phyloP scores from a whole-genome alignment of 2,113 vertebrate species.

The Delphinus delphis region DNA sequence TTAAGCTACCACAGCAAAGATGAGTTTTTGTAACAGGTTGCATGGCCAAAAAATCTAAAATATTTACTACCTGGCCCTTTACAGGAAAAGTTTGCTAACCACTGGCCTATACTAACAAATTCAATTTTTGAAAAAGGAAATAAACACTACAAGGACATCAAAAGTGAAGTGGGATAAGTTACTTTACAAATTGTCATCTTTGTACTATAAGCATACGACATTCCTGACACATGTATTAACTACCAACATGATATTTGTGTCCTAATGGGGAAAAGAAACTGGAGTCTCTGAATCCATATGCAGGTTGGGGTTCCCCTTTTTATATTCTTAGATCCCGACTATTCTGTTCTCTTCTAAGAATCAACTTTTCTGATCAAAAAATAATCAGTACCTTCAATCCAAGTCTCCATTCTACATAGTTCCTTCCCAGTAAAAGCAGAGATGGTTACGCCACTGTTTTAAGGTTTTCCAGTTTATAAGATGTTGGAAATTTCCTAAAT shows the following conservation, averaged over 20 bases:
- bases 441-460: conserved; percentile 18
- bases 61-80: not conserved
- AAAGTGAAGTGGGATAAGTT: not conserved
- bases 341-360: not conserved
- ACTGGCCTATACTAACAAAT: not conserved
- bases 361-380: not conserved
- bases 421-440: conserved; percentile 10
- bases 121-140: not conserved
- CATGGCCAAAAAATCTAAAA: not conserved
- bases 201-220: not conserved
- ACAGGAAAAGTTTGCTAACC: not conserved
- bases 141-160: not conserved
- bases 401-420: conserved; percentile 19
- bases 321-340: not conserved
- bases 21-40: not conserved
- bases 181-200: not conserved
- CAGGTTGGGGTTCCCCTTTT: not conserved
- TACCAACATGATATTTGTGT: not conserved
- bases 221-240: not conserved
- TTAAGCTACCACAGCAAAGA: not conserved
- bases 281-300: not conserved
- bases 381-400: not conserved
- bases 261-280: not conserved
- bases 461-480: conserved; percentile 43
- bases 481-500: conserved; percentile 61